These are phyloP conservation scores for Aotus griseimembra DNA, from an alignment of 2,797 vertebrate species.

Conservation along the genomic window DNA sequence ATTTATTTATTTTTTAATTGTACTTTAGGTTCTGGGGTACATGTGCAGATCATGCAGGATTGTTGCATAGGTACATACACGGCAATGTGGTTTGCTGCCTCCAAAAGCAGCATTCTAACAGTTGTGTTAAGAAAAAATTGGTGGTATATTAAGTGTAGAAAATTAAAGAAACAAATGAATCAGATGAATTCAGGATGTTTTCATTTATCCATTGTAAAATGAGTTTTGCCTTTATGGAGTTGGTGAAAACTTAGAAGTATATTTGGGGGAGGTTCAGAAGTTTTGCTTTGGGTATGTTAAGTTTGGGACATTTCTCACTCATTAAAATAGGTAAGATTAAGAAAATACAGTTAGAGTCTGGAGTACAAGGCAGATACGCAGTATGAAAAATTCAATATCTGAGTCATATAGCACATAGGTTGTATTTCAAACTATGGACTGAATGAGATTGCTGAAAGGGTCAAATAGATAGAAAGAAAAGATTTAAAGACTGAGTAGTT, in stretches of 20 bases:
- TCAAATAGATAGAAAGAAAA: neutral
- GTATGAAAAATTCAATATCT: neutral
- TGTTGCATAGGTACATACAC: too few species aligned
- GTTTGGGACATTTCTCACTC: neutral
- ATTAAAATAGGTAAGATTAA: neutral
- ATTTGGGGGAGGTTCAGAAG: neutral
- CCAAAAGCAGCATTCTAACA: neutral
- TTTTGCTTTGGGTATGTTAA: neutral
- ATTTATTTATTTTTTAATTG: too few species aligned
- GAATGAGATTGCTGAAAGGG: neutral
- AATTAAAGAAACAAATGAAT: neutral
- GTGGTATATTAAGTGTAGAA: neutral
- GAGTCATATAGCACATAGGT: neutral
- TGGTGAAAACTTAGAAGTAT: neutral
- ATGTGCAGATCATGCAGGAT: too few species aligned
- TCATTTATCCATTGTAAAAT: conserved; percentile 10
- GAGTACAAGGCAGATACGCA: neutral
- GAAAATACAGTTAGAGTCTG: neutral
- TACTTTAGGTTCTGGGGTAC: too few species aligned
- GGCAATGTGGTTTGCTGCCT: too few species aligned
- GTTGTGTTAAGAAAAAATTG: neutral
- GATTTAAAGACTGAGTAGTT: neutral
- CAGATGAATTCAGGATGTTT: neutral
- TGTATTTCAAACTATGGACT: neutral
- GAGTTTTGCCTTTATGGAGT: neutral